Evolutionary conservation across 2,888 invertebrate species (phyloP).

Genomic region (Melanostoma mellinum): DNA sequence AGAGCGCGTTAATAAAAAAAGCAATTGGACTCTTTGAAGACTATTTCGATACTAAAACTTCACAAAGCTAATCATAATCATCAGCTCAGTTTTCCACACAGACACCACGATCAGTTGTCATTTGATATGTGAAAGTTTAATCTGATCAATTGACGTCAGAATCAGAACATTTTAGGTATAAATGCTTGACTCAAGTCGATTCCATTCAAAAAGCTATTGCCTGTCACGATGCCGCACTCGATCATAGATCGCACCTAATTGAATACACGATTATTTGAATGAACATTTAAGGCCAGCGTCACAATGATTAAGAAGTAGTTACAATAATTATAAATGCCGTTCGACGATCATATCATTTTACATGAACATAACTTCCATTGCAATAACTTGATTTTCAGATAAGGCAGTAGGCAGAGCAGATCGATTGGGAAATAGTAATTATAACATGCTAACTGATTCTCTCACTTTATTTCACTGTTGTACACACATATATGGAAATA

Average conservation of each 20-base stretch:
- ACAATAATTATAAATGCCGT: slow-evolving; percentile 15
- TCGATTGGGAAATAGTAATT: slow-evolving; percentile 23
- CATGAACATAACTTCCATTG: slow-evolving; percentile 12
- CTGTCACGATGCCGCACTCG: background rate
- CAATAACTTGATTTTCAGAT: slow-evolving; percentile 1
- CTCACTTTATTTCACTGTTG: background rate
- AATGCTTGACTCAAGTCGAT: background rate
- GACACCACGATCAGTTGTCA: too few relatives aligned
- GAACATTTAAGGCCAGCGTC: slow-evolving; percentile 9
- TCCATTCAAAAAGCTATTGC: slow-evolving; percentile 17
- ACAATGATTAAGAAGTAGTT: background rate
- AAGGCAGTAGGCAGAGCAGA: slow-evolving; percentile 2
- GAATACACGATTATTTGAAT: slow-evolving; percentile 3
- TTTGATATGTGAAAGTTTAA: too few relatives aligned
- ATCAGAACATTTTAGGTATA: background rate
- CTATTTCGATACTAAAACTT: too few relatives aligned
- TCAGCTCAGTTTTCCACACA: too few relatives aligned
- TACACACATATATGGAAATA: background rate
- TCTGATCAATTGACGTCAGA: too few relatives aligned
- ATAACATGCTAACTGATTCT: background rate
- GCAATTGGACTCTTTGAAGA: too few relatives aligned
- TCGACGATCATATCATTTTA: slow-evolving; percentile 15
- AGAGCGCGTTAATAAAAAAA: too few relatives aligned
- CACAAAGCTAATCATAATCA: too few relatives aligned
- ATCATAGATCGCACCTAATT: slow-evolving; percentile 9